Evolutionary conservation across 64 coral and sea anemone genomes (phyloP).

Genomic region (Pocillopora damicornis): DNA sequence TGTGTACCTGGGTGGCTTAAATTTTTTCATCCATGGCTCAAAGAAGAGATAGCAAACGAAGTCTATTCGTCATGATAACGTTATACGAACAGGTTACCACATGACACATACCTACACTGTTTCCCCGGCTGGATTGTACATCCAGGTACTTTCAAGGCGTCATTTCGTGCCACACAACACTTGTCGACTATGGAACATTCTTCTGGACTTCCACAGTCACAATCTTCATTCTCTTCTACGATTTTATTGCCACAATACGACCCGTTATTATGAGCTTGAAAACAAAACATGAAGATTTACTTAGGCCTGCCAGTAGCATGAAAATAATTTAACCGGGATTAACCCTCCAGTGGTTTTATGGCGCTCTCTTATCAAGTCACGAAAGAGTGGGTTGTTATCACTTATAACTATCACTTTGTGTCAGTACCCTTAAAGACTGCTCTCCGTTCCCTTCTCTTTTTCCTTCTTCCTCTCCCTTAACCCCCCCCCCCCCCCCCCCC

Average conservation of each 20-base stretch:
- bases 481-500: no score
- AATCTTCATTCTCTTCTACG: conserved; percentile 78
- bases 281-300: not conserved
- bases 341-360: no score
- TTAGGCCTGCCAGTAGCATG: no score
- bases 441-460: no score
- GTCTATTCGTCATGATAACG: not conserved
- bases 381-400: no score
- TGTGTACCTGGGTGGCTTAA: no score
- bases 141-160: conserved; percentile 19
- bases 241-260: conserved; percentile 88
- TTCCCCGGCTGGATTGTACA: conserved; percentile 50
- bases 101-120: conserved; percentile 76
- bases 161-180: conserved; percentile 69
- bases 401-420: no score
- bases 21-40: not conserved
- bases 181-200: conserved; percentile 64
- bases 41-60: not conserved
- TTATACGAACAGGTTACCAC: not conserved
- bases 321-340: no score
- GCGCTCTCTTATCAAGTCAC: no score
- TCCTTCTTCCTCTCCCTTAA: no score
- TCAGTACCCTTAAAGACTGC: no score
- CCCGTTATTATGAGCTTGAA: conserved; percentile 53
- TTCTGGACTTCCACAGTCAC: conserved; percentile 74